Percentiles rank a stretch among this genome's conserved stretches.
Evolutionary conservation across 1,140 invertebrate genomes (phyloP).

Genomic region (Habropoda laboriosa): DNA sequence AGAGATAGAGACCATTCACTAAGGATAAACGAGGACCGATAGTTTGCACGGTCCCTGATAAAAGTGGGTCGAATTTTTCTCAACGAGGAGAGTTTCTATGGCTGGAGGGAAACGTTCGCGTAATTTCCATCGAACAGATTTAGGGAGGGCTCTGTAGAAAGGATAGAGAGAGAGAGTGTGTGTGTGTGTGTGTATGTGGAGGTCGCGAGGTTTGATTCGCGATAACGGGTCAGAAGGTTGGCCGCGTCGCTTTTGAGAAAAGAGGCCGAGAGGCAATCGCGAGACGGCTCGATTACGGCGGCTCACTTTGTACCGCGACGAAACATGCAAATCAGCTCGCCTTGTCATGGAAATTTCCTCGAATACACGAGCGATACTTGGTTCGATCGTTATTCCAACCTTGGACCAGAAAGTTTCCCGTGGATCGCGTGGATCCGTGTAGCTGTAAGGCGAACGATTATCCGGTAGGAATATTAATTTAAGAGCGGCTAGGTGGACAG

Average conservation of each 20-base stretch:
- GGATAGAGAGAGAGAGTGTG: background rate
- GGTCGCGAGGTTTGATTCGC: background rate
- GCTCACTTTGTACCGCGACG: constrained; percentile 33
- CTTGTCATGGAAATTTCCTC: constrained; percentile 36
- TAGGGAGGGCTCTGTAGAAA: background rate
- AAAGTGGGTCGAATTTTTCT: background rate
- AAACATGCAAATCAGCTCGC: constrained; percentile 35
- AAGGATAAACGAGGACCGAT: background rate
- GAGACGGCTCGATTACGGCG: constrained; percentile 13
- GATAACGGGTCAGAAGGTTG: background rate
- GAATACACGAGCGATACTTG: constrained; percentile 11
- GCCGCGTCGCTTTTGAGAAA: background rate
- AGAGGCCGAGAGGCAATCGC: constrained; percentile 7
- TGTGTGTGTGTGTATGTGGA: too few relatives aligned
- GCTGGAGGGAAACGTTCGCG: background rate
- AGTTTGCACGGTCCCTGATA: background rate
- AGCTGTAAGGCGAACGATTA: background rate
- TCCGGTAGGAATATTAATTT: constrained; percentile 29
- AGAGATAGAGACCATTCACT: too few relatives aligned
- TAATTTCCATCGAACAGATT: background rate
- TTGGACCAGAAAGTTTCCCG: constrained; percentile 7
- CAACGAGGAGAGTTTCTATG: background rate
- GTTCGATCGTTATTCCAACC: constrained; percentile 39
- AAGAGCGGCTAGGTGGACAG: too few relatives aligned
- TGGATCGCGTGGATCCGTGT: background rate